Evolutionary conservation across 2,113 vertebrate species (phyloP).

Genomic region (Salvelinus namaycush): DNA sequence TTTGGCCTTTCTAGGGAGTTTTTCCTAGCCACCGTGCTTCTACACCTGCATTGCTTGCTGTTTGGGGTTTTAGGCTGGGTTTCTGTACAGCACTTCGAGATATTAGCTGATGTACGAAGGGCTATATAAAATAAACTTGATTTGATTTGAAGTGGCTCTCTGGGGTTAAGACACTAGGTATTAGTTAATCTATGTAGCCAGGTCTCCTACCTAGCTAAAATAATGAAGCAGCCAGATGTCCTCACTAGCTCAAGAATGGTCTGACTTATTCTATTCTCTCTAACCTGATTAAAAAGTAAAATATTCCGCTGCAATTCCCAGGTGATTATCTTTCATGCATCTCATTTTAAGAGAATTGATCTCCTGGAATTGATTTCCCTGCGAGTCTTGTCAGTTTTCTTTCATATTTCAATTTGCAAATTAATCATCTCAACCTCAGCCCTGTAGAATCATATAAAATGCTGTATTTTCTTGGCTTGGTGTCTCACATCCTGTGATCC

Average conservation of each 20-base stretch:
- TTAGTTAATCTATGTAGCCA: too few species aligned
- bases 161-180: neutral
- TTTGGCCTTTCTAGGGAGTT: too few species aligned
- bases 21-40: too few species aligned
- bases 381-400: constrained; percentile 64
- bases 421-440: constrained; percentile 34
- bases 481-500: constrained; percentile 46
- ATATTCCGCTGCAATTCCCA: constrained; percentile 45
- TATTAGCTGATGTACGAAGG: too few species aligned
- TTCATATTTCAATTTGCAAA: constrained; percentile 73
- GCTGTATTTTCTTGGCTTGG: constrained; percentile 45
- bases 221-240: too few species aligned
- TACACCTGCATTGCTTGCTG: too few species aligned
- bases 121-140: too few species aligned
- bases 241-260: too few species aligned
- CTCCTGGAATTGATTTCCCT: constrained; percentile 64
- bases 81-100: too few species aligned
- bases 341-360: constrained; percentile 59
- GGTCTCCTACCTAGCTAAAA: too few species aligned
- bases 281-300: constrained; percentile 1
- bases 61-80: too few species aligned
- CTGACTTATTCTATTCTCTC: neutral
- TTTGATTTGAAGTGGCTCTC: too few species aligned
- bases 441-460: constrained; percentile 58
- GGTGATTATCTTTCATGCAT: constrained; percentile 63